Evolutionary conservation across 2,797 vertebrate species (phyloP), one percentile per base, ranked within the genome.

Genomic region (Otolemur crassicaudatus): DNA sequence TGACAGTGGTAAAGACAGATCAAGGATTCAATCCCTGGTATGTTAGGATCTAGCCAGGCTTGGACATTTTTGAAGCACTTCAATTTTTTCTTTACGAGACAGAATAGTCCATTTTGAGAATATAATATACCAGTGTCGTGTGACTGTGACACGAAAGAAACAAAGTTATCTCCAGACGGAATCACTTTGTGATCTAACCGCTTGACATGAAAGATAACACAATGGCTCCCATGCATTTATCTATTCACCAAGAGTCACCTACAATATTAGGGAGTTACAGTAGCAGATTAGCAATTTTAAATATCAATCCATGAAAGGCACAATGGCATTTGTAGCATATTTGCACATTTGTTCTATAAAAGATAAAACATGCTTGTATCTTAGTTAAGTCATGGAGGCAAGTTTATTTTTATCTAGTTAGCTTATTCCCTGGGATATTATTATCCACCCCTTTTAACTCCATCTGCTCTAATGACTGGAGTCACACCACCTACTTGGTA

Each of bases 341-440:
- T 83, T 81, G 29, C 34, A 95, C 56, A 79, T 82, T 53, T 87
- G 46, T 96, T 67, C 76, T 46, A 37, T 82, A 58, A 92, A 91
- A 95, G 56, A 88, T 90, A 93, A 95, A 96, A 49, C 75, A 72
- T 2, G 75, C n/a, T 34, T 58, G 10, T 61, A 73, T 72, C 22
- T 87, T 73, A 79, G 63, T 86, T 70, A 87, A 93, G 56, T 22
- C 49, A 65, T 16, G 1, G 58, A 91, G 16, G 53, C 37, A 79
- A 65, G 58, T 37, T 90, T 91, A 89, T 91, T 97, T 97, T 95
- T 87, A 37, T 61, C 96, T 80, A 69, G 19, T 92, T 92, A 87
- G 43, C 31, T 91, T 86, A 72, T 56, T 90, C 70, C 31, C 34
- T 69, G 53, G 49, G 31, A 97, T 88, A 94, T 76, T 88, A 49